Evolutionary conservation across 2,797 vertebrate species (phyloP), one percentile per base, ranked within the genome.

Genomic region (Phoeniculus purpureus): DNA sequence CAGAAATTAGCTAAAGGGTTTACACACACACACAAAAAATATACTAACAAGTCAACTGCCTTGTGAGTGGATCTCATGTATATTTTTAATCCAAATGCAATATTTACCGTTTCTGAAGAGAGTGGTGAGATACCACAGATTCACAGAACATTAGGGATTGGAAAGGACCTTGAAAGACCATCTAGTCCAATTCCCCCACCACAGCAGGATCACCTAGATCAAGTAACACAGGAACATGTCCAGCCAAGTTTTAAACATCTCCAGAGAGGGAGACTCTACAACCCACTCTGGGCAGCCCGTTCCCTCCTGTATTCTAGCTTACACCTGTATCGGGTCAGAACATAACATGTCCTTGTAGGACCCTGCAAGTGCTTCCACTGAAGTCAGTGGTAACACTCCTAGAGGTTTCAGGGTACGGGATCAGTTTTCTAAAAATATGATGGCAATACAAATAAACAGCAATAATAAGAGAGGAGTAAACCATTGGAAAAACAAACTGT

Each of bases 71-170:
- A n/a, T 67, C 4, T 12, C 19, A 15, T 40, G 19, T 15, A 5
- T 68, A 7, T 61, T 67, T 78, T 27, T 51, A 55, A 78, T 72
- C 29, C 64, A 94, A 58, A 56, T 26, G n/a, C 51, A 58, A 3
- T 29, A 31, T 43, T 86, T 88, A 5, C 15, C 7, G 16, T 56
- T 74, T 15, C 7, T 40, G 15, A 68, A 54, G n/a, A 52, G 7
- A 4, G 3, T 18, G 21, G 9, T 48, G 11, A 0, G 1, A 1
- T 51, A 37, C 12, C 37, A 37, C 37, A 37, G 37, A 37, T 9
- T 37, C 37, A 37, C 37, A 37, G 37, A 37, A 12, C 37, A 37
- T 37, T 37, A 37, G 37, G 37, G 37, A 37, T 37, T 37, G 37
- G 37, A 37, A 37, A 37, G 37, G 37, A 37, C 37, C 37, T 37